These are phyloP conservation scores for Aproaerema taeniolella DNA, from an alignment of 2,888 invertebrate species.

Conservation along the genomic window DNA sequence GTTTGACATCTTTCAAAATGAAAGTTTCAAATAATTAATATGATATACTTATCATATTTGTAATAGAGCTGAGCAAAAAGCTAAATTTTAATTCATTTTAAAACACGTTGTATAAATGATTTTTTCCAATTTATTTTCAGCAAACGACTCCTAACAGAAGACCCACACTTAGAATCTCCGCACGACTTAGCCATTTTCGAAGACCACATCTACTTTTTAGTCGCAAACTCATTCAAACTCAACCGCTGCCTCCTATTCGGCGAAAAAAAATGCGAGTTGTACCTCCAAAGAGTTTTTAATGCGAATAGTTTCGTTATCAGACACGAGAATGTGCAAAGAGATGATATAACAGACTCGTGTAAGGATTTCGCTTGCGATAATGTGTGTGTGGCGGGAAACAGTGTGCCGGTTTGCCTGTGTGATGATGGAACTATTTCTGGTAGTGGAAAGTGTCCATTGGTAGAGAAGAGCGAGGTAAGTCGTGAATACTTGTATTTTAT, in stretches of 20 bases:
- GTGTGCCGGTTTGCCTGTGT: constrained; percentile 70
- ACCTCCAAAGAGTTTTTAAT: constrained; percentile 54
- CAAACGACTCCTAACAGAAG: constrained; percentile 54
- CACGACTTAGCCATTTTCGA: constrained; percentile 84
- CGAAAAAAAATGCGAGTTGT: constrained; percentile 57
- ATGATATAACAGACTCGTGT: constrained; percentile 63
- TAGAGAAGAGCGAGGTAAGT: constrained; percentile 34
- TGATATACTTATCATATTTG: too few relatives aligned
- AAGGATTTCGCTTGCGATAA: constrained; percentile 65
- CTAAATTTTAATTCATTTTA: too few relatives aligned
- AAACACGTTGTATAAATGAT: too few relatives aligned
- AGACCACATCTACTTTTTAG: constrained; percentile 85
- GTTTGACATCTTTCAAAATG: too few relatives aligned
- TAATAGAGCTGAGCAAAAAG: too few relatives aligned
- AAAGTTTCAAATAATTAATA: too few relatives aligned
- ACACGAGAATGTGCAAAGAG: constrained; percentile 46
- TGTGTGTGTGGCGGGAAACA: constrained; percentile 76
- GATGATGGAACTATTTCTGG: constrained; percentile 54
- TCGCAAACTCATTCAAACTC: constrained; percentile 71
- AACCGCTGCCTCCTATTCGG: constrained; percentile 79
- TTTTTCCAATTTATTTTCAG: constrained; percentile 30
- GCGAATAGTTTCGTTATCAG: constrained; percentile 44
- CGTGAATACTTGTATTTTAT: too few relatives aligned
- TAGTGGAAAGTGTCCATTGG: constrained; percentile 32
- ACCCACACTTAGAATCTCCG: constrained; percentile 71